Conservation (phyloP, 2,888 invertebrate species). For the Agriopis leucophaearia region DNA sequence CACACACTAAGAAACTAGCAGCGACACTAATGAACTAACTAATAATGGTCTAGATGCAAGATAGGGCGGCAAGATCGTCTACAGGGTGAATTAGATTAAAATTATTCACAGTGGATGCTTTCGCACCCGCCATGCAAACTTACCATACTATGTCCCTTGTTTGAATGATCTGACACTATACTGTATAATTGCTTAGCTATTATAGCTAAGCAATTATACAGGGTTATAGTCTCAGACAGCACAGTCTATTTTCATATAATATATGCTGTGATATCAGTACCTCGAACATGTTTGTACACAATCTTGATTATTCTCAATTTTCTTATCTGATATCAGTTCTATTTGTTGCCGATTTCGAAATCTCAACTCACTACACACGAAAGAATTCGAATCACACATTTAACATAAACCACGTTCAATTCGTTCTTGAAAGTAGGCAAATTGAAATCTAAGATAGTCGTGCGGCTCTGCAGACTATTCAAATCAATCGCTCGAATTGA, state of each 20-base stretch:
- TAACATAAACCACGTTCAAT: slow-evolving; percentile 23
- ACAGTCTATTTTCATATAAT: not conserved
- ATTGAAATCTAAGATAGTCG: slow-evolving; percentile 42
- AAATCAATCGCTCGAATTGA: slow-evolving; percentile 59
- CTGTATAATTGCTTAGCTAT: too few relatives aligned
- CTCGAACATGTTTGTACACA: not conserved
- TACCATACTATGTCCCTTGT: too few relatives aligned
- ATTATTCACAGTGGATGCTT: too few relatives aligned
- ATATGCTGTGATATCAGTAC: not conserved
- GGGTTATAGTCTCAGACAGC: too few relatives aligned
- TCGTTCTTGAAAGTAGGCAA: slow-evolving; percentile 16
- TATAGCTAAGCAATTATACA: too few relatives aligned
- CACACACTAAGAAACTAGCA: too few relatives aligned
- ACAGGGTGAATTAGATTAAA: too few relatives aligned
- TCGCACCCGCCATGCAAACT: too few relatives aligned
- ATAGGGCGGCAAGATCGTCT: too few relatives aligned
- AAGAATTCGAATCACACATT: slow-evolving; percentile 26
- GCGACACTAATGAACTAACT: too few relatives aligned
- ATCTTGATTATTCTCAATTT: slow-evolving; percentile 2
- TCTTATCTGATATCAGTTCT: not conserved
- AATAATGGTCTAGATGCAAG: too few relatives aligned
- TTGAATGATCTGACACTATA: too few relatives aligned
- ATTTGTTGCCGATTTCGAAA: not conserved
- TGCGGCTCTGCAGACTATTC: slow-evolving; percentile 56
- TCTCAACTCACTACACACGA: slow-evolving; percentile 13